Evolutionary conservation across 2,113 vertebrate genomes (phyloP).

Genomic region (Salvelinus namaycush): DNA sequence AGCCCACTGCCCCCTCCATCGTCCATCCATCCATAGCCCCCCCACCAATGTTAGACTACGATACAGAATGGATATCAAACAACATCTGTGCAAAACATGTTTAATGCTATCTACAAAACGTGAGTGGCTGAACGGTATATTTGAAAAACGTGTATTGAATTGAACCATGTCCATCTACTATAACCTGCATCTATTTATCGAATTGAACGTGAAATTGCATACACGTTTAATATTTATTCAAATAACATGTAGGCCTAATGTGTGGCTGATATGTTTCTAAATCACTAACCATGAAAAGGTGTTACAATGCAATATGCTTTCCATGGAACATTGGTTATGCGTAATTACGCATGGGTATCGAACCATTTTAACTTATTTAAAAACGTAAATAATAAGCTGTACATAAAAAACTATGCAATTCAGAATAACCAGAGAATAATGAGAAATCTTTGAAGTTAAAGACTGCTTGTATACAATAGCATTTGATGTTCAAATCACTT

Average conservation of each 20-base stretch:
- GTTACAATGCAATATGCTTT: not conserved
- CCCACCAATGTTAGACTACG: slow-evolving; percentile 17
- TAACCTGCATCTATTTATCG: not conserved
- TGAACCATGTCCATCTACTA: not conserved
- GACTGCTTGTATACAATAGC: not conserved
- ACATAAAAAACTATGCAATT: not conserved
- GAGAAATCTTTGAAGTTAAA: not conserved
- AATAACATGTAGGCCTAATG: not conserved
- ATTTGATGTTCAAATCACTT: not conserved
- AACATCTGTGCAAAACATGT: not conserved
- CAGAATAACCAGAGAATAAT: not conserved
- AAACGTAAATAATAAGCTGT: not conserved
- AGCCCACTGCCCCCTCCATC: slow-evolving; percentile 25
- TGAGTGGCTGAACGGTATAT: not conserved
- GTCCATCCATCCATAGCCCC: slow-evolving; percentile 49
- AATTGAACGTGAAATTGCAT: not conserved
- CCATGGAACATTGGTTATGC: slow-evolving; percentile 5
- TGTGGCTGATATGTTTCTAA: not conserved
- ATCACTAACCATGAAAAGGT: not conserved
- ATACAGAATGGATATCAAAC: not conserved
- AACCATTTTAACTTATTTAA: not conserved
- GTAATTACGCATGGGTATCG: slow-evolving; percentile 40
- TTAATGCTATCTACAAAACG: not conserved
- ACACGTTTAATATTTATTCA: not conserved
- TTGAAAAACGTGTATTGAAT: not conserved